Conservation (phyloP, 2,113 vertebrate genomes). For the Oryzias melastigma region DNA sequence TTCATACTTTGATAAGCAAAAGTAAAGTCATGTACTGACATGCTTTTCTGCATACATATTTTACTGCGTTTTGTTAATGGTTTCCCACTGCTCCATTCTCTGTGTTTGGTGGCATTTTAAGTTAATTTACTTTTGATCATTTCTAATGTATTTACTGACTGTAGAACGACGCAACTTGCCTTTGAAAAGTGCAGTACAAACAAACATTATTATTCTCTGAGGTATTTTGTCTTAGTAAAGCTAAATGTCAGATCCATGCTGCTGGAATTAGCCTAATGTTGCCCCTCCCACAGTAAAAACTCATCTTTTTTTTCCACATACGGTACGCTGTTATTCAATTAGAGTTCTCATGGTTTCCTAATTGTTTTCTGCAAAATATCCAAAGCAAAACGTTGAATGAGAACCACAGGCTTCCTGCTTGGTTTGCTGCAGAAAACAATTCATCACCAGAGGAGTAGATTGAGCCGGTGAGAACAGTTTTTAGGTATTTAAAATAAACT, state of each 20-base stretch:
- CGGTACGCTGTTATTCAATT: slow-evolving; percentile 60
- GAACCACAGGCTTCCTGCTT: slow-evolving; percentile 27
- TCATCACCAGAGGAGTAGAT: slow-evolving; percentile 21
- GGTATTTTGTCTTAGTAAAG: slow-evolving; percentile 59
- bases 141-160: slow-evolving; percentile 50
- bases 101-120: slow-evolving; percentile 44
- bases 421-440: slow-evolving; percentile 17
- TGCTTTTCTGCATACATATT: neutral
- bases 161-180: slow-evolving; percentile 45
- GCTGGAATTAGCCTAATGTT: slow-evolving; percentile 29
- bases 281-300: slow-evolving; percentile 42
- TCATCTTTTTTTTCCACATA: slow-evolving; percentile 52
- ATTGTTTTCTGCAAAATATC: slow-evolving; percentile 40
- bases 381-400: slow-evolving; percentile 27
- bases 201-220: slow-evolving; percentile 54
- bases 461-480: slow-evolving; percentile 1
- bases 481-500: neutral
- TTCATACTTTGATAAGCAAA: neutral
- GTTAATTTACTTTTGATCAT: slow-evolving; percentile 43
- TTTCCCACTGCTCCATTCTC: slow-evolving; percentile 1
- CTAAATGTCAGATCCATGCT: slow-evolving; percentile 56
- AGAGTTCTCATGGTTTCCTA: slow-evolving; percentile 47
- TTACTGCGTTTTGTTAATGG: slow-evolving; percentile 1
- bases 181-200: slow-evolving; percentile 57
- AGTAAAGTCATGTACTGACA: neutral